A percentile compares a stretch with the other conserved stretches of the same genome.
These are phyloP conservation scores for Koerneria pararmatus DNA, from an alignment of 2,888 invertebrate species.

Conservation along the genomic window DNA sequence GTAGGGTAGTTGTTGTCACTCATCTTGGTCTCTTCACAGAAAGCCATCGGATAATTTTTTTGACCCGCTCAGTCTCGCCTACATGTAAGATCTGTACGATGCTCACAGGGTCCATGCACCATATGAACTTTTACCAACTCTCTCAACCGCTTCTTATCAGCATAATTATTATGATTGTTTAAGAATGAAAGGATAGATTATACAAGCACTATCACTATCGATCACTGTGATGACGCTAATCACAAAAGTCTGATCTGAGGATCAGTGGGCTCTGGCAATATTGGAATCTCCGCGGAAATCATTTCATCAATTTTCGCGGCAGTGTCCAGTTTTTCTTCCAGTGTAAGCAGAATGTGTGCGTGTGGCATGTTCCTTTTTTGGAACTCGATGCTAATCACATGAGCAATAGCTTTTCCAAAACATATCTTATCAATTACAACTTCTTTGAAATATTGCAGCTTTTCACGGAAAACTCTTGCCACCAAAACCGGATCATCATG, in stretches of 20 bases:
- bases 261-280: neutral
- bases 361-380: constrained; percentile 58
- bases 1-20: constrained; percentile 22
- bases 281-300: constrained; percentile 59
- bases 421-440: constrained; percentile 30
- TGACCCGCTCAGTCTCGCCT: constrained; percentile 24
- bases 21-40: constrained; percentile 21
- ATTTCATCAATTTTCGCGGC: constrained; percentile 51
- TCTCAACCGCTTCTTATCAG: constrained; percentile 49
- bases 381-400: constrained; percentile 51
- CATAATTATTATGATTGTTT: too few relatives aligned
- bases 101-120: constrained; percentile 60
- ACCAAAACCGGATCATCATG: constrained; percentile 42
- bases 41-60: constrained; percentile 26
- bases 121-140: constrained; percentile 57
- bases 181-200: too few relatives aligned
- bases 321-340: constrained; percentile 17
- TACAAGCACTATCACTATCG: too few relatives aligned
- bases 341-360: constrained; percentile 43
- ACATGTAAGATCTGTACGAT: constrained; percentile 19
- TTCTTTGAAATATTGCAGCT: constrained; percentile 38
- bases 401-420: constrained; percentile 38
- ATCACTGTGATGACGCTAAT: too few relatives aligned
- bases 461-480: constrained; percentile 42
- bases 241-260: too few relatives aligned